These are phyloP conservation scores for Quadriops clusia DNA, from an alignment of 2,888 invertebrate genomes.

Conservation along the genomic window DNA sequence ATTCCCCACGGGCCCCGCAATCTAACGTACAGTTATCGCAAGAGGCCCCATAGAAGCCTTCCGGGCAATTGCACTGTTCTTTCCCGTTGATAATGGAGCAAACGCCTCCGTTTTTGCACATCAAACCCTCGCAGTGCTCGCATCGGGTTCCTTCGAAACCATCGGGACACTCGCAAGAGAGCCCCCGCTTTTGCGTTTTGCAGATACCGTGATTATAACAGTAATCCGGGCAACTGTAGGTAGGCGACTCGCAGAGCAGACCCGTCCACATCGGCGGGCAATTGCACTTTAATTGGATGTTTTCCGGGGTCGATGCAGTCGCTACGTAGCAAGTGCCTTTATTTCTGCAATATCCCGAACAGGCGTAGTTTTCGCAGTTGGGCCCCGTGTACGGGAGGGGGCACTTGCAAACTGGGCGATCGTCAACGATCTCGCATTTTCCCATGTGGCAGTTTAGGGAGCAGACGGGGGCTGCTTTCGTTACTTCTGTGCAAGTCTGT, in stretches of 20 bases:
- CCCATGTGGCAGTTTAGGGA: slow-evolving; percentile 50
- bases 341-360: slow-evolving; percentile 56
- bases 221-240: slow-evolving; percentile 42
- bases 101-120: slow-evolving; percentile 50
- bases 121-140: slow-evolving; percentile 42
- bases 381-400: slow-evolving; percentile 51
- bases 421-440: slow-evolving; percentile 41
- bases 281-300: slow-evolving; percentile 38
- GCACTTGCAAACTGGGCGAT: slow-evolving; percentile 52
- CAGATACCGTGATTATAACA: slow-evolving; percentile 53
- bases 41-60: slow-evolving; percentile 40
- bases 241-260: slow-evolving; percentile 48
- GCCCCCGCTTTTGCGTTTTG: slow-evolving; percentile 17
- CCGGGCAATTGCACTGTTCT: slow-evolving; percentile 43
- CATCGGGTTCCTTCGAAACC: slow-evolving; percentile 45
- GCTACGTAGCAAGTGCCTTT: slow-evolving; percentile 44
- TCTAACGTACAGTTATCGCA: slow-evolving; percentile 33
- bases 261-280: slow-evolving; percentile 56
- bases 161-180: slow-evolving; percentile 41
- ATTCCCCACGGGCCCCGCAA: slow-evolving; percentile 28
- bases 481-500: slow-evolving; percentile 32
- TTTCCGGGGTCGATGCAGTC: slow-evolving; percentile 18
- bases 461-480: slow-evolving; percentile 31
- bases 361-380: slow-evolving; percentile 55
- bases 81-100: slow-evolving; percentile 38